phyloP scores from a whole-genome alignment of 1,140 invertebrate species.

The Drosophila kikkawai region DNA sequence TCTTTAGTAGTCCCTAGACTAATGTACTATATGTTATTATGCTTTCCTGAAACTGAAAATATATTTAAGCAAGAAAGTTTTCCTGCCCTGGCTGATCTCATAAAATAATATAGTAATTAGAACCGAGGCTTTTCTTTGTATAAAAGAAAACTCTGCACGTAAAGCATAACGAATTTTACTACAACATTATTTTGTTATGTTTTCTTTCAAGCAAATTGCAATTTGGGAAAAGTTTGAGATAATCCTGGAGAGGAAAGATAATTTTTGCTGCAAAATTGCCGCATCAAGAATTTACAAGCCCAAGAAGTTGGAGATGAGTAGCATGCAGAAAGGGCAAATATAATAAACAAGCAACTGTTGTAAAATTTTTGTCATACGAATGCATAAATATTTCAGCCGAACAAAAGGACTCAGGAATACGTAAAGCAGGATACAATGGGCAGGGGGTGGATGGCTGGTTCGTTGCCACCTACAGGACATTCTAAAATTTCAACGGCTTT shows the following conservation, averaged over 20 bases:
- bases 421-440: conserved; percentile 31
- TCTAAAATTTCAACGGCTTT: conserved; percentile 64
- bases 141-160: conserved; percentile 19
- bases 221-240: conserved; percentile 49
- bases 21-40: no score
- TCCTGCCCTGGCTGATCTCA: not conserved
- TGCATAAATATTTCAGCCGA: conserved; percentile 72
- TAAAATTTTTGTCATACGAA: conserved; percentile 70
- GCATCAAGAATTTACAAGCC: conserved; percentile 63
- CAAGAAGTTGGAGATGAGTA: conserved; percentile 37
- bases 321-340: conserved; percentile 40
- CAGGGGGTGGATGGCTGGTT: not conserved
- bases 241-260: conserved; percentile 36
- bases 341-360: conserved; percentile 38
- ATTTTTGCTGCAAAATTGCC: conserved; percentile 62
- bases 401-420: conserved; percentile 60
- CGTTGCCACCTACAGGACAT: conserved; percentile 52
- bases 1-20: not conserved
- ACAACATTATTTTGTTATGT: conserved; percentile 31
- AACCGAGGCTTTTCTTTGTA: not conserved
- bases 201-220: conserved; percentile 51
- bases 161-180: conserved; percentile 21
- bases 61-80: conserved; percentile 1
- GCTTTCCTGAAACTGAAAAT: not conserved
- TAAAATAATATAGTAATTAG: conserved; percentile 31